Percentiles rank a stretch among this genome's conserved stretches.
Conservation (phyloP, 2,113 vertebrate genomes). For the Mormyrus lacerda region DNA sequence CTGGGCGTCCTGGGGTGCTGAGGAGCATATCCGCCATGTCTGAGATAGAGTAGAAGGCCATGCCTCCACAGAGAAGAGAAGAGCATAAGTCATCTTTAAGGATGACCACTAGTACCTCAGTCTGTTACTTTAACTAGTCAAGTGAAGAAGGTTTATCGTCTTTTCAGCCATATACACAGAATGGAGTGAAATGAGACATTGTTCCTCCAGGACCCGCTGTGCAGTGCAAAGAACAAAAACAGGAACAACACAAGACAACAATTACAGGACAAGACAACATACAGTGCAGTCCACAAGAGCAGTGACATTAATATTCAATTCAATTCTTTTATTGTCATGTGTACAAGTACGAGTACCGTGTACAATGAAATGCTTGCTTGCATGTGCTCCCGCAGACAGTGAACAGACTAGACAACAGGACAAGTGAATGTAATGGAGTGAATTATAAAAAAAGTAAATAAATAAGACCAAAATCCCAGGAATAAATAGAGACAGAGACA, state of each 20-base stretch:
- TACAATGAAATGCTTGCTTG: too few species aligned
- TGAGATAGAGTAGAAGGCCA: constrained; percentile 94
- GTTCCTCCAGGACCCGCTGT: neutral
- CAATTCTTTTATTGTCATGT: too few species aligned
- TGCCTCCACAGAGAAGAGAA: constrained; percentile 58
- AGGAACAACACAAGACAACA: neutral
- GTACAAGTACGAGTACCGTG: too few species aligned
- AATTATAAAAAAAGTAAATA: too few species aligned
- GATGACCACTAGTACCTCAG: neutral
- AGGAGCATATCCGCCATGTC: constrained; percentile 89
- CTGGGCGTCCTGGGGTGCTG: constrained; percentile 64
- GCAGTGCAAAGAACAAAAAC: neutral
- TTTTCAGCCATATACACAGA: neutral
- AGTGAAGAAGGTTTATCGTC: neutral
- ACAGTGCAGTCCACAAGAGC: too few species aligned
- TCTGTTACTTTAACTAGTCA: neutral
- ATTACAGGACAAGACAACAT: neutral
- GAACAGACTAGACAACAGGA: too few species aligned
- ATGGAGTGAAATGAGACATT: neutral
- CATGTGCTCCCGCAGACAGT: too few species aligned
- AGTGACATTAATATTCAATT: too few species aligned
- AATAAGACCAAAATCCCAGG: too few species aligned
- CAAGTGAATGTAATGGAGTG: too few species aligned
- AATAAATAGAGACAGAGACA: too few species aligned
- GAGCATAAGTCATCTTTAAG: neutral